Conservation (phyloP, 2,797 vertebrate genomes). For the Sciurus vulgaris region DNA sequence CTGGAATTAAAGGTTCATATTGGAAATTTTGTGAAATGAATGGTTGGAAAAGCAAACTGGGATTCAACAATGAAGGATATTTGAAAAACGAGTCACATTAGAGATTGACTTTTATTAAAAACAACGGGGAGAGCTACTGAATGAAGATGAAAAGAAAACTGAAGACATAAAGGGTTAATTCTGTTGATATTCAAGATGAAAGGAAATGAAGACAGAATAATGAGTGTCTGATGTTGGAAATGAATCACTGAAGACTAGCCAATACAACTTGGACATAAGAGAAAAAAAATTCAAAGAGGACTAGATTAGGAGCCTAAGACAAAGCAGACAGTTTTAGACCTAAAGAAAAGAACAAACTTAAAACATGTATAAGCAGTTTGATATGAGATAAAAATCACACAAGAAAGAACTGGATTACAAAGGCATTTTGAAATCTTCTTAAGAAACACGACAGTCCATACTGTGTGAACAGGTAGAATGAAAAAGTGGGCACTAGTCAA, state of each 20-base stretch:
- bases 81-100: slow-evolving; percentile 5
- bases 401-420: neutral
- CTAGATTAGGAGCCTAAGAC: slow-evolving; percentile 14
- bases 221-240: neutral
- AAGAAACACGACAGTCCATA: neutral
- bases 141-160: neutral
- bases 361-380: neutral
- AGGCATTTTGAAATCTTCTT: neutral
- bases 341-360: slow-evolving; percentile 23
- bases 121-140: neutral
- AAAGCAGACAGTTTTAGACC: neutral
- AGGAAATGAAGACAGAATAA: neutral
- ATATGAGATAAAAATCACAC: neutral
- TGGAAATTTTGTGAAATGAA: neutral
- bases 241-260: neutral
- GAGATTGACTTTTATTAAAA: neutral
- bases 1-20: neutral
- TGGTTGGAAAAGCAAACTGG: slow-evolving; percentile 8
- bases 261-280: neutral
- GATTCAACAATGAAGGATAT: slow-evolving; percentile 33
- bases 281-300: slow-evolving; percentile 10
- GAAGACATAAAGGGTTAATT: neutral
- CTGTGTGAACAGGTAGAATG: neutral
- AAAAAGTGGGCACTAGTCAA: slow-evolving; percentile 11
- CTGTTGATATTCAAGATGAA: slow-evolving; percentile 9